Conservation (phyloP, 1,140 invertebrate species). For the Aphelenchoides avenae region DNA sequence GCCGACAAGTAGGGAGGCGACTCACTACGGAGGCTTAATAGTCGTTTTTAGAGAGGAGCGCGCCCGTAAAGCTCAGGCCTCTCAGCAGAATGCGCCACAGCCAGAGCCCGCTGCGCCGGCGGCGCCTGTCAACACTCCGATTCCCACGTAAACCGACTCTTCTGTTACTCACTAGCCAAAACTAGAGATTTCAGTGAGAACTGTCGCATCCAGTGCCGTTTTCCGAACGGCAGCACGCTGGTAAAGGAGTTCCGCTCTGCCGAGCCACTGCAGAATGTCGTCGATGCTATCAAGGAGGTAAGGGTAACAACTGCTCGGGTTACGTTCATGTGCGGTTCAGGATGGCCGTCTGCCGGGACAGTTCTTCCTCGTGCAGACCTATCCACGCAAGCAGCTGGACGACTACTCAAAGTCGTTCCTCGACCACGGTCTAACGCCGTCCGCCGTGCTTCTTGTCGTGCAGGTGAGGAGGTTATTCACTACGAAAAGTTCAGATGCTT, state of each 20-base stretch:
- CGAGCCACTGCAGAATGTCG: conserved; percentile 16
- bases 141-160: no score
- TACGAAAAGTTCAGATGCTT: no score
- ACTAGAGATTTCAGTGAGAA: conserved; percentile 27
- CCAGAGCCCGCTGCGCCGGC: neutral
- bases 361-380: conserved; percentile 25
- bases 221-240: conserved; percentile 25
- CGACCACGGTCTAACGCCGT: conserved; percentile 24
- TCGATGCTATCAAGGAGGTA: conserved; percentile 31
- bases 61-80: conserved; percentile 7
- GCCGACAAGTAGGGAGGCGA: conserved; percentile 21
- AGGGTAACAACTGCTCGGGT: no score
- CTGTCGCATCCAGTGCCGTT: conserved; percentile 28
- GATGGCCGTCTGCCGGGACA: conserved; percentile 15
- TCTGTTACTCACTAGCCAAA: neutral
- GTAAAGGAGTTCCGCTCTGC: conserved; percentile 15
- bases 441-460: conserved; percentile 20
- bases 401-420: conserved; percentile 23
- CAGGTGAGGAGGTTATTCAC: no score
- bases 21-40: no score
- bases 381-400: conserved; percentile 28
- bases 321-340: no score
- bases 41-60: conserved; percentile 29
- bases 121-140: conserved; percentile 8
- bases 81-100: neutral